A percentile compares a stretch with the other conserved stretches of the same genome.
phyloP scores from a whole-genome alignment of 2,888 invertebrate genomes.

The Lithophane semibrunnea region DNA sequence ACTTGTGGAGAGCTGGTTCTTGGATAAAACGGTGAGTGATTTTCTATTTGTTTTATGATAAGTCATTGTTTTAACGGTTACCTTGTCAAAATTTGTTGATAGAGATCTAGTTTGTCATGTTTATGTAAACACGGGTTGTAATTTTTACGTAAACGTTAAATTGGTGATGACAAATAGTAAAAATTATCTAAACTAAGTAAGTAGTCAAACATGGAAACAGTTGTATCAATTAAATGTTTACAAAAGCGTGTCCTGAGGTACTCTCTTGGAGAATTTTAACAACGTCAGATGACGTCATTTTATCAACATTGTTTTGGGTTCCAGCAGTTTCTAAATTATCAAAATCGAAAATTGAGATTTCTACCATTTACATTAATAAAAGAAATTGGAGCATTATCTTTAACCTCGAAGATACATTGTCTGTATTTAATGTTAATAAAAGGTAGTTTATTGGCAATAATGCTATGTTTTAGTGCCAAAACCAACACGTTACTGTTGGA shows the following conservation, averaged over 20 bases:
- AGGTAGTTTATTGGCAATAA: conserved; percentile 8
- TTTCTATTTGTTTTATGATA: conserved; percentile 11
- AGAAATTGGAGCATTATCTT: neutral
- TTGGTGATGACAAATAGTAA: no score
- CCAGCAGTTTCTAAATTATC: neutral
- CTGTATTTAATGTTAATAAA: neutral
- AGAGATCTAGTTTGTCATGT: conserved; percentile 10
- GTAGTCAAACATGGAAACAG: neutral
- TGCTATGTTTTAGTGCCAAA: conserved; percentile 8
- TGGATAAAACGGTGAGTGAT: conserved; percentile 96
- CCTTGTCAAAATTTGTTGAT: neutral
- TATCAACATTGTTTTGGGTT: neutral
- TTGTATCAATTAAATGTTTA: neutral
- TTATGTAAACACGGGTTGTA: neutral
- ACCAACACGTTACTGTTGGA: no score
- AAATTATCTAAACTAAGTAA: neutral
- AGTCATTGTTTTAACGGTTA: neutral
- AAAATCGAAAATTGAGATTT: neutral
- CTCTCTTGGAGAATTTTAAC: neutral
- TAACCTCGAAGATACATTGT: neutral
- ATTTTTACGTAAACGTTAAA: neutral
- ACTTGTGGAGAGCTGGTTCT: conserved; percentile 98
- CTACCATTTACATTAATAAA: no score
- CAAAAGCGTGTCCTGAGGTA: neutral
- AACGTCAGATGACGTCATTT: no score